Evolutionary conservation across 2,797 vertebrate species (phyloP).

Genomic region (Rhynchotus rufescens): DNA sequence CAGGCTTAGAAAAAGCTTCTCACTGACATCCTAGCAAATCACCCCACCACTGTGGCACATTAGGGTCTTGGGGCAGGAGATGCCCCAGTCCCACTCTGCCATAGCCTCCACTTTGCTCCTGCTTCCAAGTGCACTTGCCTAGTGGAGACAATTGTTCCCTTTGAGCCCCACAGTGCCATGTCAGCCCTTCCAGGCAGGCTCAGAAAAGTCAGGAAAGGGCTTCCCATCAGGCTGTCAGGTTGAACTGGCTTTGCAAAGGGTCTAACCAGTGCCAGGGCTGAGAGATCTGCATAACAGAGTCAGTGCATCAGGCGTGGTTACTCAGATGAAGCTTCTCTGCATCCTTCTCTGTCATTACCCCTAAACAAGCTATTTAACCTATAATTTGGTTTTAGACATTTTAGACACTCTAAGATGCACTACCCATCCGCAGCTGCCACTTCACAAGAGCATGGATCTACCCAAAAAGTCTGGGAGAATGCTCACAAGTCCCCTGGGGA

Average conservation of each 20-base stretch:
- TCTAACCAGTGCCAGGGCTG: not conserved
- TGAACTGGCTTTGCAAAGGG: not conserved
- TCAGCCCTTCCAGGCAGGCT: rapidly evolving
- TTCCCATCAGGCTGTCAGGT: not conserved
- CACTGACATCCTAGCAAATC: not conserved
- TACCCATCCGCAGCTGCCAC: not conserved
- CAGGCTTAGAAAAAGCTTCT: not conserved
- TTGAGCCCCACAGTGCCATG: not conserved
- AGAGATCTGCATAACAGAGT: not conserved
- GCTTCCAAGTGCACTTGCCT: not conserved
- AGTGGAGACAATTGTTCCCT: not conserved
- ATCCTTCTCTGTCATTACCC: not conserved
- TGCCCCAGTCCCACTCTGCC: not conserved
- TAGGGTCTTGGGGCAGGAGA: not conserved
- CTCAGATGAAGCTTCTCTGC: not conserved
- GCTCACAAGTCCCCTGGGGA: not conserved
- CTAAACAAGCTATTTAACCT: not conserved
- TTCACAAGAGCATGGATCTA: not conserved
- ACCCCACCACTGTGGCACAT: not conserved
- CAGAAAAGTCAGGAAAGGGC: too few relatives aligned
- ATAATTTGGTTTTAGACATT: not conserved
- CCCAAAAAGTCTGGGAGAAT: not conserved
- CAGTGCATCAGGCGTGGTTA: not conserved
- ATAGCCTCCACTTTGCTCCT: not conserved
- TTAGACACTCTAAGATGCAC: not conserved